Percentiles rank a stretch among this genome's conserved stretches.
Conservation (phyloP, 2,888 invertebrate species). For the Axea sp. region DNA sequence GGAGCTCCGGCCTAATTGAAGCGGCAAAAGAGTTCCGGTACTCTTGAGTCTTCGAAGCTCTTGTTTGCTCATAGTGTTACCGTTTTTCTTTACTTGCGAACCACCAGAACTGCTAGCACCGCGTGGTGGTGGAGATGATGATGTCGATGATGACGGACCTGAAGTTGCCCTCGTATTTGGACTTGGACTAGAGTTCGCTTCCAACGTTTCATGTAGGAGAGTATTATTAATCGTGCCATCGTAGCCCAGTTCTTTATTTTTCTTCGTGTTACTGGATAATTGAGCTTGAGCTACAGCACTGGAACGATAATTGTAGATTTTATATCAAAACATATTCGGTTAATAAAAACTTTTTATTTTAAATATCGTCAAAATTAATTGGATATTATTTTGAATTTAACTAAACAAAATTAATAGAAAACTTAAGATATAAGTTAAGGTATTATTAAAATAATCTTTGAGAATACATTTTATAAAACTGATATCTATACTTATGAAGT, state of each 20-base stretch:
- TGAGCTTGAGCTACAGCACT: conserved; percentile 77
- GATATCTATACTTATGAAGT: no score
- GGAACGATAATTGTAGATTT: conserved; percentile 65
- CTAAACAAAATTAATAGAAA: no score
- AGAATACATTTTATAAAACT: no score
- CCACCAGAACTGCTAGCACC: conserved; percentile 62
- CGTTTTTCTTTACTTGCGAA: conserved; percentile 73
- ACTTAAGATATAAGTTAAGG: no score
- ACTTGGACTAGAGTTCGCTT: conserved; percentile 75
- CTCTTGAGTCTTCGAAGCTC: conserved; percentile 75
- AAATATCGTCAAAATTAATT: no score
- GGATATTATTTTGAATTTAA: no score
- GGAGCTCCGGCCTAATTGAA: conserved; percentile 73
- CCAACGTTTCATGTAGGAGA: conserved; percentile 71
- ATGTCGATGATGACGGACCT: conserved; percentile 76
- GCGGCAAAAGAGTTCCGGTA: conserved; percentile 73
- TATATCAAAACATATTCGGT: conserved; percentile 42
- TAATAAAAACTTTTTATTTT: no score
- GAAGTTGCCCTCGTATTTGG: conserved; percentile 74
- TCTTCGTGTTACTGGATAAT: conserved; percentile 66
- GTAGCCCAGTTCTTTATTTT: conserved; percentile 74
- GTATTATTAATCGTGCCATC: conserved; percentile 73
- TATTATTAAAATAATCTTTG: no score
- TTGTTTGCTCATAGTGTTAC: conserved; percentile 71
- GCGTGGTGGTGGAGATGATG: conserved; percentile 72